Evolutionary conservation across 1,140 invertebrate genomes (phyloP), one percentile per base, ranked within the genome.

Genomic region (Dreissena polymorpha): DNA sequence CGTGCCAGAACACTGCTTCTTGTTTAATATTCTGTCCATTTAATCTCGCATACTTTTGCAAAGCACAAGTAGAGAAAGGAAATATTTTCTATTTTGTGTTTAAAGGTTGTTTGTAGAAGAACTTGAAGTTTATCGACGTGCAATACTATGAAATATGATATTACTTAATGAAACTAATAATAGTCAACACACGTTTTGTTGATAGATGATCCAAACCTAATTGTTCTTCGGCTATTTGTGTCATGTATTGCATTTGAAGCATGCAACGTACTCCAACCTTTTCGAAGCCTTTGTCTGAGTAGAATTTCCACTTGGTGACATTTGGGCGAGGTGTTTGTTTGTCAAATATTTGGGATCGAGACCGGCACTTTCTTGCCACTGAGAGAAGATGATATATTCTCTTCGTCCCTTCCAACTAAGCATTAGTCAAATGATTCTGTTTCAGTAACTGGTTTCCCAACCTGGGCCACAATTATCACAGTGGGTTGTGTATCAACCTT

Each of bases 401-500:
- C n/a, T n/a, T n/a, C n/a, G n/a, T n/a, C n/a, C n/a, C n/a, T 6
- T 60, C 21, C 16, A n/a, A 5, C 25, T 5, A 6, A 68, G 25
- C 25, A n/a, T n/a, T n/a, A n/a, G n/a, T 23, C 65, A 74, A 57
- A 23, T 65, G 70, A 64, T 57, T 67, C 53, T 60, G 57, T 85
- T 80, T 55, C 85, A 90, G 89, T 91, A 18, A 91, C 89, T 13
- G 89, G 88, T 27, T 89, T 90, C 85, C 89, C 89, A 14, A 88
- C 88, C 0, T 90, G 89, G 89, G 89, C 89, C 3, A 90, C 90
- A 6, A 97, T 99, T 73, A 89, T 98, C 53, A 94, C 95, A 13
- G 95, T 98, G 21, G 97, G 98, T 83, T 91, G 95, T 0, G 96
- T 97, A 0, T 97, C 97, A 89, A 97, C 96, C 1, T 96, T 97